Evolutionary conservation across 2,888 invertebrate species (phyloP).

Genomic region (Oscheius sp.): DNA sequence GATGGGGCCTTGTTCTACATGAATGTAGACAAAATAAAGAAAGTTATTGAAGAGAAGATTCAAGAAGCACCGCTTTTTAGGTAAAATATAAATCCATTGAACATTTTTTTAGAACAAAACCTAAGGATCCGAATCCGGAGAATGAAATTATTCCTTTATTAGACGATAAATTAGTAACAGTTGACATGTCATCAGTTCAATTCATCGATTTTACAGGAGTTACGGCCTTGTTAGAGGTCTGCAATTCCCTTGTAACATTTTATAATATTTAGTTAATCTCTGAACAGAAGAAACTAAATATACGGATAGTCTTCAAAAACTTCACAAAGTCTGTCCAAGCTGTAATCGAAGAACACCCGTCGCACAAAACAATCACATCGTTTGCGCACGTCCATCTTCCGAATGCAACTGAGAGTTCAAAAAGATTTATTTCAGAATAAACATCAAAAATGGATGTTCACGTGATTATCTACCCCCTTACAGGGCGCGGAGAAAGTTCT

Average conservation of each 20-base stretch:
- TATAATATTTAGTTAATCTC: neutral
- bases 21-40: slow-evolving; percentile 5
- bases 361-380: neutral
- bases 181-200: slow-evolving; percentile 5
- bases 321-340: neutral
- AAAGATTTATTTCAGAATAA: too few species aligned
- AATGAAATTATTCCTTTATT: neutral
- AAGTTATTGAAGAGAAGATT: neutral
- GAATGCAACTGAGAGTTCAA: too few species aligned
- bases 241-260: neutral
- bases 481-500: too few species aligned
- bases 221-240: neutral
- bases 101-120: neutral
- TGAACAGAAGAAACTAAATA: neutral
- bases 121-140: neutral
- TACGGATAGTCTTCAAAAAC: neutral
- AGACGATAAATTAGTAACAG: neutral
- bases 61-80: neutral
- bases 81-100: neutral
- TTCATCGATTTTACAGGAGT: slow-evolving; percentile 8
- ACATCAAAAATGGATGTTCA: too few species aligned
- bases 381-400: too few species aligned
- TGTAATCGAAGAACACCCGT: neutral
- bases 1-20: neutral
- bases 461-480: too few species aligned